Conservation (phyloP, 2,888 invertebrate genomes). For the Sphinx pinastri region DNA sequence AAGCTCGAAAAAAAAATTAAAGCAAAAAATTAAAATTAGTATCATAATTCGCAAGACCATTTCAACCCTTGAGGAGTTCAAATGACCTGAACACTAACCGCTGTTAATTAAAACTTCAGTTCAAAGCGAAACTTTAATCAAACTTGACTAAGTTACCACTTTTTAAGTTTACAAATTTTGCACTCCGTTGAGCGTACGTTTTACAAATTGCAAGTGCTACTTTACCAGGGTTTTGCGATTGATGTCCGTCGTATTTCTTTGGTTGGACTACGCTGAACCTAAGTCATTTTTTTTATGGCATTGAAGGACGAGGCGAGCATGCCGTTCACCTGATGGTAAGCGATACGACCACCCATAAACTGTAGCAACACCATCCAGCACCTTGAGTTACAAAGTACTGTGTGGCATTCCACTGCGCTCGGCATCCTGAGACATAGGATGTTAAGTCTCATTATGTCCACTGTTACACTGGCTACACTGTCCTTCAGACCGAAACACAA, state of each 20-base stretch:
- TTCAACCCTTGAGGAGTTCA: neutral
- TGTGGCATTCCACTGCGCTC: too few relatives aligned
- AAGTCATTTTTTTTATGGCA: too few relatives aligned
- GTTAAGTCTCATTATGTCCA: too few relatives aligned
- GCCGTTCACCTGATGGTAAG: too few relatives aligned
- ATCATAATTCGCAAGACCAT: neutral
- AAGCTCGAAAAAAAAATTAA: neutral
- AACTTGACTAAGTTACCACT: neutral
- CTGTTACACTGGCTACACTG: too few relatives aligned
- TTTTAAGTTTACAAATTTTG: constrained; percentile 2
- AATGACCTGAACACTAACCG: constrained; percentile 4
- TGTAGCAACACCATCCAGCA: too few relatives aligned
- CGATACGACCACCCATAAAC: too few relatives aligned
- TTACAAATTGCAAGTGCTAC: neutral
- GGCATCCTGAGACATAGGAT: too few relatives aligned
- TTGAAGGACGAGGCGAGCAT: too few relatives aligned
- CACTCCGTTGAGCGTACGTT: neutral
- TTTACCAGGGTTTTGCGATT: neutral
- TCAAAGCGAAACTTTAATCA: constrained; percentile 16
- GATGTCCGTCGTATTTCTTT: neutral
- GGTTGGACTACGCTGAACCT: too few relatives aligned
- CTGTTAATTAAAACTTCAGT: constrained; percentile 41
- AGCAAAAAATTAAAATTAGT: neutral
- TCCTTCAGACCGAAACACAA: too few relatives aligned
- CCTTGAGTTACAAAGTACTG: too few relatives aligned